phyloP scores from a whole-genome alignment of 1,140 invertebrate species.

The Apocrypta bakeri region DNA sequence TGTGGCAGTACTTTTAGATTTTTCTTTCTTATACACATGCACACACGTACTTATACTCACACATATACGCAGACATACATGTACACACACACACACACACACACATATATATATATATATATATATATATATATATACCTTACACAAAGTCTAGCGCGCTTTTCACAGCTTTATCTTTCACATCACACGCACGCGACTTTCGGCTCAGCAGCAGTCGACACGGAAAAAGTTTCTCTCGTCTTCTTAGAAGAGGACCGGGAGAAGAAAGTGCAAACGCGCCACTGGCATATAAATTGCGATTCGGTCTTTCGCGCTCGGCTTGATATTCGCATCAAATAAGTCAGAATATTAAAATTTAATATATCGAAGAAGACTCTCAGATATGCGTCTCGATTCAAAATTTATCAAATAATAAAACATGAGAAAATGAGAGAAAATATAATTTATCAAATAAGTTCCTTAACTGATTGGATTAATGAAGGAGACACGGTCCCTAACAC shows the following conservation, averaged over 20 bases:
- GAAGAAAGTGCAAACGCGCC: too few relatives aligned
- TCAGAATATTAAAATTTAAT: slow-evolving; percentile 6
- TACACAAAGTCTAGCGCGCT: not conserved
- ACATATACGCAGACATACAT: too few relatives aligned
- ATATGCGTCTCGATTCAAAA: not conserved
- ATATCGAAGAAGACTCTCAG: not conserved
- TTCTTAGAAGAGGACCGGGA: too few relatives aligned
- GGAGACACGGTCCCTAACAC: too few relatives aligned
- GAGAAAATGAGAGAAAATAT: too few relatives aligned
- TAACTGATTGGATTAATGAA: too few relatives aligned
- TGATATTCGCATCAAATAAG: not conserved
- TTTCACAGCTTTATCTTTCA: not conserved
- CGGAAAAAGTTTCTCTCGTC: not conserved
- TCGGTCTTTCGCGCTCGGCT: not conserved
- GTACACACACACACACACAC: too few relatives aligned
- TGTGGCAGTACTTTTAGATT: not conserved
- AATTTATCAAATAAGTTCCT: too few relatives aligned
- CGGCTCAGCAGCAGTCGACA: not conserved
- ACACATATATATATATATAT: too few relatives aligned
- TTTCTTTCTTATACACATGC: not conserved
- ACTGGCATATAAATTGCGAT: not conserved
- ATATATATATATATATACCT: too few relatives aligned
- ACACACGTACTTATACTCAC: too few relatives aligned
- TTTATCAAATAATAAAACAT: too few relatives aligned
- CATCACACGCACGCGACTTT: not conserved